Evolutionary conservation across 2,888 invertebrate genomes (phyloP), one percentile per base, ranked within the genome.

Genomic region (Plebejus argus): DNA sequence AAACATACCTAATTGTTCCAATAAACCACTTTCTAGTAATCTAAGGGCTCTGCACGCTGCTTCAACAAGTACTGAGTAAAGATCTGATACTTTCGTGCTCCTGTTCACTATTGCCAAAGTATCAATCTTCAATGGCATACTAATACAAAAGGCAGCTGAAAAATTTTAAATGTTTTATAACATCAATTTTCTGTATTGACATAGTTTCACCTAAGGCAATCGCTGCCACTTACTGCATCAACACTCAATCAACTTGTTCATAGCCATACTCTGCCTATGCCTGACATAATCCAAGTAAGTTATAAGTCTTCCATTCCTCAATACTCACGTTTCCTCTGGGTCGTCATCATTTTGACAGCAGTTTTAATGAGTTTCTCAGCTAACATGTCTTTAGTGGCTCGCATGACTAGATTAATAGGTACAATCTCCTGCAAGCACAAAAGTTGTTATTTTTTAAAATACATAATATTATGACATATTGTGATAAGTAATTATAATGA

Each of bases 41-140:
- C 95, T 94, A 74, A 97, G 91, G 78, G 96, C 96, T 61, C 96
- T 95, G 83, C 96, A 96, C 45, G 97, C 95, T 79, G 97, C 96
- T 86, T 97, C 97, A 6, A 97, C 96, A 6, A 97, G 90, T 81
- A 97, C 96, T 80, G 96, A 96, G 87, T 97, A 97, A 1, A 97
- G 86, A 70, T 96, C 95, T 78, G 94, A 89, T 61, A 96, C 88
- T 83, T 95, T 96, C 0, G 96, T 95, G 81, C 95, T 95, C 78
- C 95, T 94, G 83, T 96, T 95, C 10, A 97, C 95, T 86, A 97
- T 95, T 1, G 97, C 96, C 84, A 97, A 89, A 0, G 96, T 95
- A 88, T 97, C 97, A 79, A 97, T 92, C 84, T 95, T 93, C 70
- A 97, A 86, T 15, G 96, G 95, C 87, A 97, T 95, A 82, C 95